phyloP scores from a whole-genome alignment of 2,113 vertebrate species.

The Corvus moneduloides region DNA sequence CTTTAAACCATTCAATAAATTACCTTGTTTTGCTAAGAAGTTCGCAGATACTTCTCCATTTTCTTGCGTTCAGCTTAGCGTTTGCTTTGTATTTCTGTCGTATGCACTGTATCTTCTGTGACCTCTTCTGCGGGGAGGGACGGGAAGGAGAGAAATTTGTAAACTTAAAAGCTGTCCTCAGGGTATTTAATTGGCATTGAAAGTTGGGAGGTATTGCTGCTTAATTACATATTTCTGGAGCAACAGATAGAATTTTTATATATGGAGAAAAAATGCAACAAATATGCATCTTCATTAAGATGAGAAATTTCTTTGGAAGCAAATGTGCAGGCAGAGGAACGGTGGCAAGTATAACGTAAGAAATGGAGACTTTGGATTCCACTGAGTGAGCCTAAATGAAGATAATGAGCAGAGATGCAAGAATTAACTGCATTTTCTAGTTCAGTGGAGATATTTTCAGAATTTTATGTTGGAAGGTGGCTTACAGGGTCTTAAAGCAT shows the following conservation, averaged over 20 bases:
- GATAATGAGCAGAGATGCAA: not conserved
- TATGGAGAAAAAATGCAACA: not conserved
- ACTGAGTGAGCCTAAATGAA: not conserved
- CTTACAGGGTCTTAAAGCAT: not conserved
- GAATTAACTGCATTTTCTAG: conserved; percentile 8
- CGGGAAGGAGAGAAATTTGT: not conserved
- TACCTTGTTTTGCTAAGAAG: not conserved
- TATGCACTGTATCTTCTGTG: not conserved
- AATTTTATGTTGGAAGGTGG: not conserved
- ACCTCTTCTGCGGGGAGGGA: not conserved
- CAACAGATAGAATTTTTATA: not conserved
- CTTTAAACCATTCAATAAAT: not conserved
- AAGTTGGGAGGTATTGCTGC: not conserved
- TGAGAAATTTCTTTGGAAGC: not conserved
- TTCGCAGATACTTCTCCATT: not conserved
- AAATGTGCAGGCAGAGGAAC: not conserved
- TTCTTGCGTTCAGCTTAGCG: not conserved
- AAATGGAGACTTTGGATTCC: not conserved
- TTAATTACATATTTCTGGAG: not conserved
- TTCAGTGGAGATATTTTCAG: not conserved
- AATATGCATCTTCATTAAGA: not conserved
- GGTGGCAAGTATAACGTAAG: not conserved
- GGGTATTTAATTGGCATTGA: not conserved
- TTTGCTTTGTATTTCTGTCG: not conserved
- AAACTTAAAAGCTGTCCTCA: not conserved